phyloP scores from a whole-genome alignment of 2,113 vertebrate species.

The Tetrax tetrax region DNA sequence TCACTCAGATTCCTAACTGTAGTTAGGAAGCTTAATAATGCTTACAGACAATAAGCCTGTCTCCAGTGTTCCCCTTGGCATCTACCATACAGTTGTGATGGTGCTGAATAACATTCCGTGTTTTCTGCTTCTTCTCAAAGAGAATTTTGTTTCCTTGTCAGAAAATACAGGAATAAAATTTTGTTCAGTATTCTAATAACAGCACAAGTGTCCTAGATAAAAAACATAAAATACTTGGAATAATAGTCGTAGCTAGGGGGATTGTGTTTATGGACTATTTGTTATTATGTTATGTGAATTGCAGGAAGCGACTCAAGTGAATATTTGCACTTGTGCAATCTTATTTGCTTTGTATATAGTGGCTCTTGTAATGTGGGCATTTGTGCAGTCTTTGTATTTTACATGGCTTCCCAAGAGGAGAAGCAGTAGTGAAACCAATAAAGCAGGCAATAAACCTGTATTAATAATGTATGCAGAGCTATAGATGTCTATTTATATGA shows the following conservation, averaged over 20 bases:
- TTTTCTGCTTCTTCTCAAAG: neutral
- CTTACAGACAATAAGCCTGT: neutral
- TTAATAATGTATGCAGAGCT: slow-evolving; percentile 80
- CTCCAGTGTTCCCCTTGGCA: neutral
- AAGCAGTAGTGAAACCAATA: slow-evolving; percentile 74
- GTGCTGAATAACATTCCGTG: neutral
- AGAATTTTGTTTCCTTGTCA: neutral
- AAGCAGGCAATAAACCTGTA: slow-evolving; percentile 73
- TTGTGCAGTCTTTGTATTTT: slow-evolving; percentile 65
- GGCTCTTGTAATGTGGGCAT: slow-evolving; percentile 19
- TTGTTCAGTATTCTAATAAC: neutral
- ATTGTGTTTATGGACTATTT: slow-evolving; percentile 44
- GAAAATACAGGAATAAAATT: neutral
- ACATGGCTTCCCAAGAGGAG: slow-evolving; percentile 72
- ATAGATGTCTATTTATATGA: slow-evolving; percentile 74
- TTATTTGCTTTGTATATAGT: slow-evolving; percentile 62
- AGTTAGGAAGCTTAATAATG: neutral
- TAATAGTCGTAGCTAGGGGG: slow-evolving; percentile 19
- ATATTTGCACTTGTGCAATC: slow-evolving; percentile 61
- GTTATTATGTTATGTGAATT: slow-evolving; percentile 60
- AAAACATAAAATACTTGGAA: slow-evolving; percentile 11
- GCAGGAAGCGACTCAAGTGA: slow-evolving; percentile 36
- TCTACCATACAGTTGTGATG: neutral
- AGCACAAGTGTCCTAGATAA: neutral
- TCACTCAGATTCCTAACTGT: neutral